Evolutionary conservation across 2,888 invertebrate species (phyloP), one percentile per base, ranked within the genome.

Genomic region (Noctuana brunneofusca): DNA sequence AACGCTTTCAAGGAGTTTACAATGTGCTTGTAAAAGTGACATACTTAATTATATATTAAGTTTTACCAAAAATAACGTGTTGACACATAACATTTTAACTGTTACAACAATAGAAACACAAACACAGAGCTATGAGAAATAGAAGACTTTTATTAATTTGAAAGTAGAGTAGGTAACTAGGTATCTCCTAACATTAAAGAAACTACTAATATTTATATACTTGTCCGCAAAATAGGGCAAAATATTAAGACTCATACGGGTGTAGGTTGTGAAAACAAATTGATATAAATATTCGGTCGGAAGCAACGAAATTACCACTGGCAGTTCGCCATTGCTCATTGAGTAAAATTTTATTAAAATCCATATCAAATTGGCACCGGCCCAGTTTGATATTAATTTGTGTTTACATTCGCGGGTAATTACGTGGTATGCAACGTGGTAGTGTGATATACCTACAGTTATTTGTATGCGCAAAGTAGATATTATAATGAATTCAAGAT

Each of bases 341-440:
- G 53, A 65, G 55, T 27, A 18, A 27, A 57, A 53, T 50, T 64
- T 62, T 64, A 60, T 54, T 64, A 68, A 66, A 65, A 64, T 53
- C 41, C 48, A 50, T 58, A 57, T 53, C 58, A 52, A 57, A 65
- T 67, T 66, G 68, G 65, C 67, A 54, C 46, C 35, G 41, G 56
- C 62, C 67, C 64, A 49, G 54, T 54, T 59, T 27, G 12, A 53
- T 46, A 60, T 60, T 59, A 46, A 59, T 53, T 18, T 53, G 58
- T 58, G 41, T 58, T n/a, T 53, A 20, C 22, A 46, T 46, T 46
- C 46, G 12, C 41, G 27, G 20, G 27, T 58, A 50, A 52, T 41
- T 58, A 58, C 24, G 32, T 32, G 54, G 54, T 32, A 53, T 35
- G 24, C 30, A 14, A 14, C 30, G 18, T 48, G 18, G 22, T 22